Conservation (phyloP, 1,140 invertebrate species). For the Apocrypta bakeri region DNA sequence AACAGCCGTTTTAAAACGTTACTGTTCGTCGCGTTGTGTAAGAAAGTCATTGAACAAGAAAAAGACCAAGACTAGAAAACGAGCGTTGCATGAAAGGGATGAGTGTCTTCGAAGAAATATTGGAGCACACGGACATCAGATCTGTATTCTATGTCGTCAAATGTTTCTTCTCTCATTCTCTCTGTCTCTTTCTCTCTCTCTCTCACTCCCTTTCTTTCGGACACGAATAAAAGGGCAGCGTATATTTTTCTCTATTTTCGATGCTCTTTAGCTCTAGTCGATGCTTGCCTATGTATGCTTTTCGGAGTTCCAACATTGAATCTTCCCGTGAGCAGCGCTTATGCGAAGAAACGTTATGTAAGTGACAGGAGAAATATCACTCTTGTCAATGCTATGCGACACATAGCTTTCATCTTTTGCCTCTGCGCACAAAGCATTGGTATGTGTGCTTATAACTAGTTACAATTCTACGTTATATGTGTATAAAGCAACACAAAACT, state of each 20-base stretch:
- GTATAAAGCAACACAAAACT: too few relatives aligned
- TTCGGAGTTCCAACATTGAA: background rate
- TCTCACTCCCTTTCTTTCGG: background rate
- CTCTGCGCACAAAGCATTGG: background rate
- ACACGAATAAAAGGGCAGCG: background rate
- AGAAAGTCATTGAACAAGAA: slow-evolving; percentile 5
- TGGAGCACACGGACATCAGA: slow-evolving; percentile 6
- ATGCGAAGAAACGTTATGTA: slow-evolving; percentile 21
- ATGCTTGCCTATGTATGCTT: slow-evolving; percentile 6
- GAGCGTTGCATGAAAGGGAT: background rate
- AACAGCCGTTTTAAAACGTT: background rate
- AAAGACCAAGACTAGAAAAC: background rate
- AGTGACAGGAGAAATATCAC: slow-evolving; percentile 41
- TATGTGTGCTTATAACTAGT: background rate
- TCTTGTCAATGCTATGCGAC: background rate
- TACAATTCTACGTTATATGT: background rate
- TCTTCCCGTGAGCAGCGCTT: background rate
- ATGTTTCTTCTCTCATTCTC: background rate
- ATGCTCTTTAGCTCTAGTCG: background rate
- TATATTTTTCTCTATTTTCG: slow-evolving; percentile 22
- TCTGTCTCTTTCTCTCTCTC: background rate
- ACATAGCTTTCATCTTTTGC: background rate
- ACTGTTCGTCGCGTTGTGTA: background rate
- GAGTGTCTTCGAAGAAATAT: background rate
- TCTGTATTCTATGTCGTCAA: slow-evolving; percentile 35